Conservation (phyloP, 2,113 vertebrate genomes). For the Candoia aspera region DNA sequence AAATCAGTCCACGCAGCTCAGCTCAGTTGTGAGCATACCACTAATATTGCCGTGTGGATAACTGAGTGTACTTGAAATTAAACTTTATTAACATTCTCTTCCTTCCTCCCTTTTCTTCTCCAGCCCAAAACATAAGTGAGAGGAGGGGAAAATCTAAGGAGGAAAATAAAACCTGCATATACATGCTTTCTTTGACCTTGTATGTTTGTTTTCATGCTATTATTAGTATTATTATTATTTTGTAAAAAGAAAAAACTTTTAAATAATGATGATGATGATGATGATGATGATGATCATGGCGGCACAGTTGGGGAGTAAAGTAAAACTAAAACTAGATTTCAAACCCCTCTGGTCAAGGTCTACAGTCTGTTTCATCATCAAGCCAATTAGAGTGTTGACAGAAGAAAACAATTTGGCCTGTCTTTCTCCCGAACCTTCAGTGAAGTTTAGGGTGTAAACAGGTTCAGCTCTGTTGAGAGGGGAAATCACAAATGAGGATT, state of each 20-base stretch:
- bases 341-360: background rate
- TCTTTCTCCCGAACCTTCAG: conserved; percentile 24
- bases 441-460: conserved; percentile 23
- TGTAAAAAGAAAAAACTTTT: background rate
- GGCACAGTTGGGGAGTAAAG: conserved; percentile 15
- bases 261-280: no score
- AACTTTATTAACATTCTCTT: background rate
- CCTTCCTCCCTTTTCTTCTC: background rate
- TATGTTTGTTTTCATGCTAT: background rate
- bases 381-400: conserved; percentile 49
- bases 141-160: no score
- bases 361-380: conserved; percentile 55
- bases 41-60: background rate
- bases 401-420: conserved; percentile 19
- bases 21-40: background rate
- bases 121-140: background rate
- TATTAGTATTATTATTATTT: background rate
- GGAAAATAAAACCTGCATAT: background rate
- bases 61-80: no score
- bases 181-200: background rate
- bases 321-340: conserved; percentile 9
- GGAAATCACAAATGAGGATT: conserved; percentile 37
- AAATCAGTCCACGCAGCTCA: background rate
- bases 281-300: no score
- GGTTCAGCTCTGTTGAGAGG: conserved; percentile 23